Base-by-base conservation (phyloP, 2,113 vertebrate species). In the Brachyistius frenatus region DNA sequence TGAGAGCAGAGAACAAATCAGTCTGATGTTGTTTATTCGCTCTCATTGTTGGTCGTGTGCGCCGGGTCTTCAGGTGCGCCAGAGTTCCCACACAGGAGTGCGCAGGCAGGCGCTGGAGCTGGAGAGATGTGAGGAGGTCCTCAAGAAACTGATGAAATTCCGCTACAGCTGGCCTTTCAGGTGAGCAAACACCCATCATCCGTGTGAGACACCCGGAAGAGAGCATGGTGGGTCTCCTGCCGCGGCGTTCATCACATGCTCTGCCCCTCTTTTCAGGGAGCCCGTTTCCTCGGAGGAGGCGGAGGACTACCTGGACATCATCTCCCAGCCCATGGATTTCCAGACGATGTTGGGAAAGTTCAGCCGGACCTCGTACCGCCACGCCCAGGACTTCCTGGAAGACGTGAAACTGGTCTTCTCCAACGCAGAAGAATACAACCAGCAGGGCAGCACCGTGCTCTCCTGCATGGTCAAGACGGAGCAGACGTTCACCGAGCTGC, bases 131-230 rank as follows among this genome's bases (percentile, higher is more conserved):
- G 97, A 98, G 78, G 97, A 99, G 53, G 96, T 99, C 78, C 94
- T 99, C 16, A 93, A 94, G 85, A 99, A 98, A 78, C 90, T 99
- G 37, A 89, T 95, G n/a, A 98, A 97, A 78, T 99, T 96, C 87
- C 96, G 97, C 69, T 96, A 96, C 89, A 99, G 97, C 89, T 99
- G 98, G 98, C 97, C 98, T 13, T 99, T 99, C 94, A 97, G 98
- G 98, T 99, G 89, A 54, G 32, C 23, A 5, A 23, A 23, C 23
- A 23, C 23, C 23, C 23, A 23, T 23, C 23, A 23, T 1, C 23
- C 23, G 23, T 23, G 23, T 23, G 23, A 23, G 23, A 23, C 23
- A 23, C 23, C 23, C 23, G 23, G 23, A 23, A 23, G 23, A 23
- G 89, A 54, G 32, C 23, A 5, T 41, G 7, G 7, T 41, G 10